phyloP scores from a whole-genome alignment of 1,140 invertebrate species.

The Pseudachorutes palmiensis region DNA sequence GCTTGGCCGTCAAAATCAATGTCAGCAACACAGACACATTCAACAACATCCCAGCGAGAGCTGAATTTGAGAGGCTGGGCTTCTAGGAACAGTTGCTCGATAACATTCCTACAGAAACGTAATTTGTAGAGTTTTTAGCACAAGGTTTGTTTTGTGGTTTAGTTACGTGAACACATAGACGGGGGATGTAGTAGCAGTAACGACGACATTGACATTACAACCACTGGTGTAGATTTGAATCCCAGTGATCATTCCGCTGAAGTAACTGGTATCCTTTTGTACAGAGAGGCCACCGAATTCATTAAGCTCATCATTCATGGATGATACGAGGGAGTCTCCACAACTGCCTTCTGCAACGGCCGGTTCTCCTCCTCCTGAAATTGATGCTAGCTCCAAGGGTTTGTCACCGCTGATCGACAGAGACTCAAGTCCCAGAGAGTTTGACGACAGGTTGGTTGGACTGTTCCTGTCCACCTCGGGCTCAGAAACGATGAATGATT shows the following conservation, averaged over 20 bases:
- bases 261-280: conserved; percentile 24
- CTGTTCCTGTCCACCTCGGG: background rate
- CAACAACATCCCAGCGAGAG: conserved; percentile 46
- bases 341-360: background rate
- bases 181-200: conserved; percentile 29
- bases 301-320: background rate
- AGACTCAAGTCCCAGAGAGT: background rate
- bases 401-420: too few species aligned
- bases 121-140: background rate
- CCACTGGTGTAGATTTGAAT: conserved; percentile 30
- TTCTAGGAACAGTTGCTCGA: conserved; percentile 26
- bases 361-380: too few species aligned
- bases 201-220: conserved; percentile 27
- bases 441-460: background rate
- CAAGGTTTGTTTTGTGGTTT: background rate
- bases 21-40: conserved; percentile 56
- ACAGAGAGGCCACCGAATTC: conserved; percentile 10
- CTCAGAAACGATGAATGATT: conserved; percentile 27
- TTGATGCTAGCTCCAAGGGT: too few species aligned
- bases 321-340: background rate
- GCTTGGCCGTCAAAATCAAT: conserved; percentile 63
- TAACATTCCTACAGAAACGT: conserved; percentile 13
- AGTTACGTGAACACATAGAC: conserved; percentile 32
- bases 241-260: conserved; percentile 29
- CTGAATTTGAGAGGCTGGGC: conserved; percentile 33